Base-by-base conservation (phyloP, 2,797 vertebrate species). In the Chaenodraco wilsoni region DNA sequence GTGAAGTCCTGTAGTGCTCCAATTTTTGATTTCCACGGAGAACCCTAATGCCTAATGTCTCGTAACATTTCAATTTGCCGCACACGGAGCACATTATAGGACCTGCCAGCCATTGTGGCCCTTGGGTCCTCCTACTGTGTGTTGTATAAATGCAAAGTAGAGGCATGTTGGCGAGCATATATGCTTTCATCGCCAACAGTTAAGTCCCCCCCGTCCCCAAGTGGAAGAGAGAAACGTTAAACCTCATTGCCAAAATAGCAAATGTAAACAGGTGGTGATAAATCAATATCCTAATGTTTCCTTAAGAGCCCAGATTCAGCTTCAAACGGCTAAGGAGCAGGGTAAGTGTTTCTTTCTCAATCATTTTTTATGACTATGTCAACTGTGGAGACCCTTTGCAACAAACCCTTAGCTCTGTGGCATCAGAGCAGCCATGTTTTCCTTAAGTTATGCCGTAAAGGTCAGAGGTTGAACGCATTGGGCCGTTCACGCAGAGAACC, bases 401-500 rank as follows among this genome's bases (percentile, higher is more conserved):
- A n/a, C n/a, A 46, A 61, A 21, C 19, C 60, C 1, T 10, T 41
- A 19, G 70, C 0, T 9, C 17, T 9, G 21, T 51, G 64, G 72
- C 57, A 74, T 81, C 61, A 69, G 21, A 76, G 70, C 23, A 21
- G 23, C 54, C 3, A 5, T 64, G 71, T 83, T 83, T 79, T 71
- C 54, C 43, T 56, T 76, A 60, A 19, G 48, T 40, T 65, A 60
- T 65, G 56, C 27, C 57, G 65, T 37, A 76, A 37, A 58, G n/a
- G 60, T 73, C 84, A 72, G 57, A 77, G 81, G 77, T 84, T 56
- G 33, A 41, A 65, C 58, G 63, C 48, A 49, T 49, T 12, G 41
- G 50, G 67, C 69, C 43, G 57, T 63, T 86, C 89, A 76, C 44
- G 81, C 78, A 80, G 85, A 77, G 80, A 73, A 69, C 86, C 84